These are phyloP conservation scores for Lophochroa leadbeateri DNA, from an alignment of 2,113 vertebrate species.

Conservation along the genomic window DNA sequence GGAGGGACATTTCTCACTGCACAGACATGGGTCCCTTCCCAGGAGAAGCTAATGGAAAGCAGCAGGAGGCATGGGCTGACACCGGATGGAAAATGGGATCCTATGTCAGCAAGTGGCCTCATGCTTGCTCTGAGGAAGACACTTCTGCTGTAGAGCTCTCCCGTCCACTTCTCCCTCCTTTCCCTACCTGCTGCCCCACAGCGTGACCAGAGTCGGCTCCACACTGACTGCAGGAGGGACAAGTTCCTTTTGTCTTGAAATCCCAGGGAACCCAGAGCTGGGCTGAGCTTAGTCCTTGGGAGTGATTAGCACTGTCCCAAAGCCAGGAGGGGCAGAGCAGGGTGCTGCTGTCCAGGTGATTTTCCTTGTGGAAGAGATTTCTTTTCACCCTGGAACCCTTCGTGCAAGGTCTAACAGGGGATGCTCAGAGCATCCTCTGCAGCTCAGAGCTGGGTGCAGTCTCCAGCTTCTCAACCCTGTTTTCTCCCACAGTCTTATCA, in stretches of 20 bases:
- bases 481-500: not conserved
- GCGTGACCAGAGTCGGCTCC: accelerated
- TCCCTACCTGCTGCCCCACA: not conserved
- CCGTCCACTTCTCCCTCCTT: accelerated
- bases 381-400: not conserved
- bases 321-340: not conserved
- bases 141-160: not conserved
- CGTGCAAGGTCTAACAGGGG: accelerated
- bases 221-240: accelerated
- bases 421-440: accelerated
- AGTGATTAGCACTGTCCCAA: not conserved
- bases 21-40: not conserved
- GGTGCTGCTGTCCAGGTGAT: not conserved
- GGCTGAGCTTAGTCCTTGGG: not conserved
- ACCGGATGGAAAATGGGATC: not conserved
- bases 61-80: not conserved
- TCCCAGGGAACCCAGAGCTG: not conserved
- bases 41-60: not conserved
- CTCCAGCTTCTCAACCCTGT: not conserved
- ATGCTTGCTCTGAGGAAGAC: not conserved
- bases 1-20: not conserved
- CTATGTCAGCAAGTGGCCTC: not conserved
- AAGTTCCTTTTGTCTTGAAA: not conserved
- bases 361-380: not conserved
- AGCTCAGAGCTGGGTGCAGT: not conserved